phyloP scores from a whole-genome alignment of 2,888 invertebrate genomes.

The Dione juno region DNA sequence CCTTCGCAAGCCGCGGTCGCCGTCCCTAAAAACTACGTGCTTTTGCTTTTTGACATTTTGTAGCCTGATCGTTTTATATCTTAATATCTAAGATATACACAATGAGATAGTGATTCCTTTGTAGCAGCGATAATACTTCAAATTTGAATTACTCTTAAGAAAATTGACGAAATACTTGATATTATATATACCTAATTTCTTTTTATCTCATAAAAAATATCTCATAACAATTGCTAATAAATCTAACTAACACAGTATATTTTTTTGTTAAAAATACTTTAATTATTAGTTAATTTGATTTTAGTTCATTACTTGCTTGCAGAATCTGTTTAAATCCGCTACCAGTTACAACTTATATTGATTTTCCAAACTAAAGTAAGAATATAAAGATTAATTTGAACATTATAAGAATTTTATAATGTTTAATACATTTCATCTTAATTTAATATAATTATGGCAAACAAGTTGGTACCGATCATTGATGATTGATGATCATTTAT shows the following conservation, averaged over 20 bases:
- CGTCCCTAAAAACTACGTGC: constrained; percentile 80
- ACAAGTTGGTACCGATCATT: no score
- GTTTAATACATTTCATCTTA: no score
- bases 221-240: no score
- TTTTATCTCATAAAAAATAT: no score
- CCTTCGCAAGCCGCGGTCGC: constrained; percentile 77
- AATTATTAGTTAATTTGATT: no score
- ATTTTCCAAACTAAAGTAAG: not conserved
- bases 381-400: not conserved
- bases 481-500: no score
- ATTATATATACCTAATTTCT: no score
- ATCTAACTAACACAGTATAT: no score
- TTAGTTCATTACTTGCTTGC: no score
- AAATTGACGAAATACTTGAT: not conserved
- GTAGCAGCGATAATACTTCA: not conserved
- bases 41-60: constrained; percentile 84
- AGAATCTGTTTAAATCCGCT: not conserved
- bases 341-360: not conserved
- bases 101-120: constrained; percentile 9
- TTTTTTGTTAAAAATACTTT: no score
- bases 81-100: constrained; percentile 47
- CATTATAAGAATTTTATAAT: no score
- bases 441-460: no score
- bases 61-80: constrained; percentile 78
- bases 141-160: not conserved